Conservation (phyloP, 2,113 vertebrate species). For the Gallinago undulata region DNA sequence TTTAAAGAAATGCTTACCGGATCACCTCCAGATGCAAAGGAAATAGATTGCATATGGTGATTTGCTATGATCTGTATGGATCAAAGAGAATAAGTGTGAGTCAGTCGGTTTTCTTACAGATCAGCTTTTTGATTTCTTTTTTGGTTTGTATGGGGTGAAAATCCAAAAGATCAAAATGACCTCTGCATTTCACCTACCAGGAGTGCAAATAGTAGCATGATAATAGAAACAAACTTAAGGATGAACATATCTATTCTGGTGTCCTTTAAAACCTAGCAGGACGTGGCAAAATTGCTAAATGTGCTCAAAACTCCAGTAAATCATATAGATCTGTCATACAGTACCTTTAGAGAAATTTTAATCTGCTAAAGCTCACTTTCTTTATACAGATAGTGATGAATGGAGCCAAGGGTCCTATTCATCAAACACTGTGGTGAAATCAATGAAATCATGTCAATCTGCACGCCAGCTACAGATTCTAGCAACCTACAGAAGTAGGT, state of each 20-base stretch:
- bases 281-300: neutral
- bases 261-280: neutral
- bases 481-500: neutral
- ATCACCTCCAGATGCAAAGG: conserved; percentile 96
- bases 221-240: neutral
- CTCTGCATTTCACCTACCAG: neutral
- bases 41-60: conserved; percentile 99
- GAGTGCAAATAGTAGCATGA: neutral
- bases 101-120: conserved; percentile 1
- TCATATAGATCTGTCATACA: neutral
- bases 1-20: conserved; percentile 81
- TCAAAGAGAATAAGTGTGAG: conserved; percentile 41
- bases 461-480: neutral
- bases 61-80: conserved; percentile 93
- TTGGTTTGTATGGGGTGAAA: neutral
- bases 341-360: neutral
- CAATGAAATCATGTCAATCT: neutral
- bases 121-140: neutral
- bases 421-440: neutral
- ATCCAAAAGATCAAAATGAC: neutral
- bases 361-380: neutral
- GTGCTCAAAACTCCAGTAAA: neutral
- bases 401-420: neutral
- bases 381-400: neutral
- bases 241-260: neutral